Percentiles rank a stretch among this genome's conserved stretches.
phyloP scores from a whole-genome alignment of 2,113 vertebrate genomes.

The Crotalus viridis region DNA sequence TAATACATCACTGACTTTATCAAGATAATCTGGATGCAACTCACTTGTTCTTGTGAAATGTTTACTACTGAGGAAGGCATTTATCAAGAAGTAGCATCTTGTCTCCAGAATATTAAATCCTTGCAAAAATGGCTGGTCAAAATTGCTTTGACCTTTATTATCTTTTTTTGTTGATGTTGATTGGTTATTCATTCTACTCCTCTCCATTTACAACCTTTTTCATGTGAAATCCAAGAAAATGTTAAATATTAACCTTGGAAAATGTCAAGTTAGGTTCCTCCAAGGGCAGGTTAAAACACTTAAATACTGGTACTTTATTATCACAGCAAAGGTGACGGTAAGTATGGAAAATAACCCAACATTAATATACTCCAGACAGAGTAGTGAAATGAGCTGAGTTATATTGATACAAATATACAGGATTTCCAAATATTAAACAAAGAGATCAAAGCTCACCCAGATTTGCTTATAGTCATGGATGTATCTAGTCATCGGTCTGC shows the following conservation, averaged over 20 bases:
- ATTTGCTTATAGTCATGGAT: neutral
- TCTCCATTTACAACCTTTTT: slow-evolving; percentile 53
- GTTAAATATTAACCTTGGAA: slow-evolving; percentile 50
- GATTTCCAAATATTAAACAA: slow-evolving; percentile 8
- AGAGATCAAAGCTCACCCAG: neutral
- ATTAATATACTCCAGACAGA: slow-evolving; percentile 38
- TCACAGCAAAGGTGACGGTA: slow-evolving; percentile 44
- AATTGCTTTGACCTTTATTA: slow-evolving; percentile 59
- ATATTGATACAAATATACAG: neutral
- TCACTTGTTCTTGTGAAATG: slow-evolving; percentile 15
- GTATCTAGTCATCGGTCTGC: neutral
- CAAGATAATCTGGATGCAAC: slow-evolving; percentile 12
- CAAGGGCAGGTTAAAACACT: slow-evolving; percentile 50
- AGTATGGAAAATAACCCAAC: slow-evolving; percentile 46
- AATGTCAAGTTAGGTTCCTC: slow-evolving; percentile 55
- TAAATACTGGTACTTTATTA: slow-evolving; percentile 59
- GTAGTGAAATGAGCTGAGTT: neutral
- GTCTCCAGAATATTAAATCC: neutral
- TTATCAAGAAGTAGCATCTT: slow-evolving; percentile 1
- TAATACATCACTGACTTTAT: slow-evolving; percentile 5
- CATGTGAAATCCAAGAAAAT: slow-evolving; percentile 34
- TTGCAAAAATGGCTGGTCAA: neutral
- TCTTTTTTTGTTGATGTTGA: slow-evolving; percentile 20
- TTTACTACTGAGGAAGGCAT: neutral
- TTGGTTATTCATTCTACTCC: slow-evolving; percentile 42